Base-by-base conservation (phyloP, 2,888 invertebrate genomes). In the Oxyteleia sp. region DNA sequence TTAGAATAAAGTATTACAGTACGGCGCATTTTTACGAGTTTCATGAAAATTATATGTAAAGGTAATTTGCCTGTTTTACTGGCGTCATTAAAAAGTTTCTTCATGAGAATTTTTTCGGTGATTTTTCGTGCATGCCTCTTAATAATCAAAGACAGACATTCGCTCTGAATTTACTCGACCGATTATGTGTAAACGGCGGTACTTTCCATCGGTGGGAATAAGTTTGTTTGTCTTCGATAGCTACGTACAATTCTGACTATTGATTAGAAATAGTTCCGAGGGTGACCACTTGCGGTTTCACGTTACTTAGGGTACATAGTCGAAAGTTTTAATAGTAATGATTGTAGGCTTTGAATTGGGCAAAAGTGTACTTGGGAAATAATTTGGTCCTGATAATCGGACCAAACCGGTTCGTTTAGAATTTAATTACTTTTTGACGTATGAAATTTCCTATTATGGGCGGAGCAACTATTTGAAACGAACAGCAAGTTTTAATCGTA, bases 191-290 rank as follows among this genome's bases (percentile, higher is more conserved):
- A n/a, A n/a, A n/a, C n/a, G n/a, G n/a, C n/a, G n/a, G n/a, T n/a
- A n/a, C n/a, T n/a, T n/a, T n/a, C n/a, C n/a, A 45, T 1, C 26
- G 20, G 43, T 8, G 13, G 8, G 5, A 2, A 1, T 18, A n/a
- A n/a, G 29, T 51, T 66, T 51, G 23, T 59, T 59, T 71, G 59
- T 47, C 57, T 69, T 69, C 43, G n/a, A 53, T 63, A 41, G 61
- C 63, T 63, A 2, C 23, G 35, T 63, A 71, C 69, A 57, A 57
- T 71, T 32, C 47, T 20, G 13, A 15, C 3, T 63, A 47, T 49
- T 75, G 75, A 75, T 75, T 75, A 75, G 66, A 64, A 64, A 64
- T 64, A 64, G 64, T 66, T 57, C 4, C 32, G 20, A 43, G 43
- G 13, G 13, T 45, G 74, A 53, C 74, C 74, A 23, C 13, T 26